A percentile compares a stretch with the other conserved stretches of the same genome.
Conservation (phyloP, 2,888 invertebrate genomes). For the Cephus pulcher region DNA sequence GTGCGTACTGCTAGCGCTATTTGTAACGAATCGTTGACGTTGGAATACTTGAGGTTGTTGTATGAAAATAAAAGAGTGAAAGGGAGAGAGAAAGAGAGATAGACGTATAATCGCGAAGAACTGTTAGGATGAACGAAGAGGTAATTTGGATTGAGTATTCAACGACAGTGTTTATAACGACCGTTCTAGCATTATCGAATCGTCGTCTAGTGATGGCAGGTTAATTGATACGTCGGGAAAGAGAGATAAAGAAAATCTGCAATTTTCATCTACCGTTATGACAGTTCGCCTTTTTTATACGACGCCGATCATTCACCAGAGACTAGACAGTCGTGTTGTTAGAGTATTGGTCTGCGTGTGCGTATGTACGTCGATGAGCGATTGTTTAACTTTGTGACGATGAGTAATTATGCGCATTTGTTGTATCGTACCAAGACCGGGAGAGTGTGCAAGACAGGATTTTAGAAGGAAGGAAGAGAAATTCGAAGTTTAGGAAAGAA, state of each 20-base stretch:
- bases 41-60: neutral
- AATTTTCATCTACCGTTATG: conserved; percentile 9
- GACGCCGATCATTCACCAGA: neutral
- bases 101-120: neutral
- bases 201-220: neutral
- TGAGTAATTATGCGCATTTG: neutral
- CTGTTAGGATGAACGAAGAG: conserved; percentile 14
- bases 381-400: neutral
- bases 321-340: neutral
- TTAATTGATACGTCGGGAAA: neutral
- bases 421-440: neutral
- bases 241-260: conserved; percentile 5
- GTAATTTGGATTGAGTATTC: conserved; percentile 16
- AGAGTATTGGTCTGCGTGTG: neutral
- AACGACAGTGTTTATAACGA: neutral
- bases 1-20: neutral
- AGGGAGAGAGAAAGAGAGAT: neutral
- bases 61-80: neutral
- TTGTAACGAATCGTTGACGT: neutral
- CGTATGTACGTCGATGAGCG: neutral
- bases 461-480: neutral
- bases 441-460: neutral
- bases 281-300: conserved; percentile 17
- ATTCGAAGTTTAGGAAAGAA: neutral
- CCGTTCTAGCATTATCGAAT: neutral